Percentiles rank a stretch among this genome's conserved stretches.
These are phyloP conservation scores for Gonocerus acuteangulatus DNA, from an alignment of 2,888 invertebrate species.

Conservation along the genomic window DNA sequence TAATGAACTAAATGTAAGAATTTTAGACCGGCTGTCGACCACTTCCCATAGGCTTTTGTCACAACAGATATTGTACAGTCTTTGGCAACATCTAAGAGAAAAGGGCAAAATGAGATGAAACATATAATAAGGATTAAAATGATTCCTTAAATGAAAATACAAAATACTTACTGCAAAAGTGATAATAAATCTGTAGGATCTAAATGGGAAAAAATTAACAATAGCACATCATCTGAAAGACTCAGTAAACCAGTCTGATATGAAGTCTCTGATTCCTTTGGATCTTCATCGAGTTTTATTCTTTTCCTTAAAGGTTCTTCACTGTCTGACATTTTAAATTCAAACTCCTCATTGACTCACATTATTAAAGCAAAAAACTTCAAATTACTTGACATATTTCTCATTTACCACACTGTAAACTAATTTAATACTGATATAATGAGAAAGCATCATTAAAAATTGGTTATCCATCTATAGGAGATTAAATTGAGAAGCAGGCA, in stretches of 20 bases:
- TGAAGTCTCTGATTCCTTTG: background rate
- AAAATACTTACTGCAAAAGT: conserved; percentile 47
- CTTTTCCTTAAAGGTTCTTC: background rate
- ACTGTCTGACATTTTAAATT: conserved; percentile 9
- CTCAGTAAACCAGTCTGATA: conserved; percentile 44
- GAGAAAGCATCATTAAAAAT: no score
- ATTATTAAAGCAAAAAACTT: no score
- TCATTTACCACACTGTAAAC: no score
- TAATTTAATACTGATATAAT: no score
- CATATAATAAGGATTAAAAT: no score
- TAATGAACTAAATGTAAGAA: conserved; percentile 21
- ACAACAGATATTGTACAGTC: conserved; percentile 46
- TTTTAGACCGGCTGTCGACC: conserved; percentile 33
- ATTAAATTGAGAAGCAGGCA: no score
- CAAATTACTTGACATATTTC: no score
- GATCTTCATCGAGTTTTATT: conserved; percentile 2
- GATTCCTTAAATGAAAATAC: background rate
- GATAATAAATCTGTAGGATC: conserved; percentile 48
- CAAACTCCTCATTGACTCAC: background rate
- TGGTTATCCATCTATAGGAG: no score
- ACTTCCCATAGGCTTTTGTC: conserved; percentile 50
- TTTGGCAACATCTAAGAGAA: conserved; percentile 40
- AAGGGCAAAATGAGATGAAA: no score
- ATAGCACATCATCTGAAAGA: conserved; percentile 53
- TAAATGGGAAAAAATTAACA: conserved; percentile 47